Evolutionary conservation across 2,113 vertebrate species (phyloP).

Genomic region (Notarius lentiginosus): DNA sequence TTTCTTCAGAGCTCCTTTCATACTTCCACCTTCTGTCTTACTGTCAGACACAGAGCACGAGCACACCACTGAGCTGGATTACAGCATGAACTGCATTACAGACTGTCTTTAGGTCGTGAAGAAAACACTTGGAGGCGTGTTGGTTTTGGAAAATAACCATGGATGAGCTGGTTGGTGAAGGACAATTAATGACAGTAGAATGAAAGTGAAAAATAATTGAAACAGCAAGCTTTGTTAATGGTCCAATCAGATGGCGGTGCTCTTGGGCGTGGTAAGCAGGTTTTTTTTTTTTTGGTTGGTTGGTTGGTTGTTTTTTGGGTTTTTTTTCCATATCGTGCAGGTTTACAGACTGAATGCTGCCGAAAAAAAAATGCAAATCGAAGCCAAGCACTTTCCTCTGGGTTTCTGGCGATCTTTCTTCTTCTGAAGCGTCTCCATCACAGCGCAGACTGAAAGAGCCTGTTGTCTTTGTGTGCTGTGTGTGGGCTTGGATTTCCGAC

Average conservation of each 20-base stretch:
- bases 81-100: neutral
- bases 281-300: no score
- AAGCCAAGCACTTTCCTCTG: neutral
- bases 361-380: neutral
- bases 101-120: neutral
- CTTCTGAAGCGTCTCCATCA: constrained; percentile 32
- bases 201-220: neutral
- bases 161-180: neutral
- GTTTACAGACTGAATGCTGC: neutral
- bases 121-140: neutral
- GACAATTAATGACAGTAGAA: neutral
- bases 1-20: constrained; percentile 24
- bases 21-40: constrained; percentile 2
- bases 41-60: neutral
- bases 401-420: neutral
- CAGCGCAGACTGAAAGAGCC: constrained; percentile 5
- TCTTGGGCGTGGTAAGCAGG: neutral
- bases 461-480: constrained; percentile 9
- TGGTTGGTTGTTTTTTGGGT: no score
- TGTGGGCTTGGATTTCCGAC: neutral
- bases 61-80: neutral
- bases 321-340: neutral
- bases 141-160: neutral
- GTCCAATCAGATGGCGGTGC: neutral
- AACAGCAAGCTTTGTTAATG: neutral